Percentiles rank a stretch among this genome's conserved stretches.
phyloP scores from a whole-genome alignment of 1,140 invertebrate genomes.

The Calosoma granatense region DNA sequence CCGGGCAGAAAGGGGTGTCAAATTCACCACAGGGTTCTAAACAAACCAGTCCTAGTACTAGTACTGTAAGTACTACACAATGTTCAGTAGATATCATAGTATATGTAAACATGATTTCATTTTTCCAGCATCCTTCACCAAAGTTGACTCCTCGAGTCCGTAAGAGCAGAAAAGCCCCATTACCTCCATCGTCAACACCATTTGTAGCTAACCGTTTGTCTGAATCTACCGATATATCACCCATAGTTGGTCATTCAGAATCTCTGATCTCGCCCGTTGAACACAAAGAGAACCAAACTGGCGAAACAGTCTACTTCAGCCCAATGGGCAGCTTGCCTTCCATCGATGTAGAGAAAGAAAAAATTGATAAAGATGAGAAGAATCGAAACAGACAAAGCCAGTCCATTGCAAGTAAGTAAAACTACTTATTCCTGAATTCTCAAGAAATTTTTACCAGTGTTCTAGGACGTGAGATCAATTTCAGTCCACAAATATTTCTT shows the following conservation, averaged over 20 bases:
- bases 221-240: neutral
- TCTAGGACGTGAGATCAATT: neutral
- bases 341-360: conserved; percentile 37
- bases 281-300: neutral
- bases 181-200: conserved; percentile 37
- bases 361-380: conserved; percentile 45
- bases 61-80: conserved; percentile 31
- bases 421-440: neutral
- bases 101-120: too few relatives aligned
- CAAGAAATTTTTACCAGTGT: conserved; percentile 13
- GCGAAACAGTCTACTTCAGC: neutral
- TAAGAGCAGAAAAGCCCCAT: conserved; percentile 45
- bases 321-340: neutral
- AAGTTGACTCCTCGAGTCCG: conserved; percentile 28
- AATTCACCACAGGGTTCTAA: conserved; percentile 23
- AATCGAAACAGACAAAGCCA: conserved; percentile 46
- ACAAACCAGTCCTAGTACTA: conserved; percentile 30
- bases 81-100: too few relatives aligned
- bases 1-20: conserved; percentile 15
- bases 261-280: neutral
- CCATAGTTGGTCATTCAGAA: neutral
- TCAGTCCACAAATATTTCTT: neutral
- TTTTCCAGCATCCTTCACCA: conserved; percentile 33
- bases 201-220: conserved; percentile 11
- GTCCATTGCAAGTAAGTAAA: conserved; percentile 16